These are phyloP conservation scores for Tetranychus truncatus DNA, from an alignment of 2,888 invertebrate genomes.

Conservation along the genomic window DNA sequence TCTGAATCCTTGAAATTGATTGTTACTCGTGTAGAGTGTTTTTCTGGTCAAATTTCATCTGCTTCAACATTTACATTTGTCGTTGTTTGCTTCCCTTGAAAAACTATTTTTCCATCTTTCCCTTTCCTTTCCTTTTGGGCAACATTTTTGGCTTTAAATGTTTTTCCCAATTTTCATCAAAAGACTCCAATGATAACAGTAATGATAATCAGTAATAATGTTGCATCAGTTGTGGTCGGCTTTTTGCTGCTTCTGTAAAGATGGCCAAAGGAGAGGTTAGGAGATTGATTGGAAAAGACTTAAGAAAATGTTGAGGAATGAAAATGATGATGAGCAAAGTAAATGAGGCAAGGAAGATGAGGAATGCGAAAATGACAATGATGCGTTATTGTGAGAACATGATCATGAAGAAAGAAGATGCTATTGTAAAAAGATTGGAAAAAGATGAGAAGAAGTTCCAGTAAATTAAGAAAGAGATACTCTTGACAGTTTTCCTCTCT, in stretches of 20 bases:
- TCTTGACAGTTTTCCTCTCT: background rate
- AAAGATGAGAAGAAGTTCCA: background rate
- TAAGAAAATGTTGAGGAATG: background rate
- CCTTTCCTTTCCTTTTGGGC: no score
- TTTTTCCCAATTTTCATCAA: no score
- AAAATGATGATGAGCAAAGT: background rate
- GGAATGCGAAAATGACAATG: conserved; percentile 1
- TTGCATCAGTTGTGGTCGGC: background rate
- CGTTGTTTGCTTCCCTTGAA: no score
- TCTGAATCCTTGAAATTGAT: background rate
- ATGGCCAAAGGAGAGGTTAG: background rate
- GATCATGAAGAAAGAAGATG: background rate
- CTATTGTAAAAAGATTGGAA: background rate
- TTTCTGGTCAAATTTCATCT: no score
- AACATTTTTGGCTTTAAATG: no score
- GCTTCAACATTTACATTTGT: no score
- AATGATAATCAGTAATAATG: no score
- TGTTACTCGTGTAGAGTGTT: background rate
- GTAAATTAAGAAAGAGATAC: conserved; percentile 8
- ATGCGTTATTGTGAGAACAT: background rate
- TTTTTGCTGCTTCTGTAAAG: background rate
- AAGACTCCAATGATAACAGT: no score
- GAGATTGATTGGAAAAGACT: conserved; percentile 5
- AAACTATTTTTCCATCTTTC: no score
- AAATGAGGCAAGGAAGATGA: background rate